Evolutionary conservation across 2,113 vertebrate genomes (phyloP), one percentile per base, ranked within the genome.

Genomic region (Puffinus mauretanicus): DNA sequence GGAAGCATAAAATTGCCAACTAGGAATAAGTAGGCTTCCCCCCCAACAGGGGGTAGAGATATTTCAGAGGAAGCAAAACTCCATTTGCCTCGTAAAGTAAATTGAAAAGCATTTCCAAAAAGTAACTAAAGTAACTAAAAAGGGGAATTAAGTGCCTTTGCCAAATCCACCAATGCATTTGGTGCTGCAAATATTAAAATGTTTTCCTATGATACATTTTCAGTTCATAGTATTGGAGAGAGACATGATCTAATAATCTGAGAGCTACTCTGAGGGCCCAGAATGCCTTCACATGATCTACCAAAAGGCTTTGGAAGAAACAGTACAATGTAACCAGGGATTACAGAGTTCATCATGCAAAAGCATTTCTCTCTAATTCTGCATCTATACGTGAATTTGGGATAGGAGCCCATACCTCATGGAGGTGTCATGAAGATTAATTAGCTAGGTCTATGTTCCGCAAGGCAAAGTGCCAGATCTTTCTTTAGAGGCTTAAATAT

Each of bases 381-480:
- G 73, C 61, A 82, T 89, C 86, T 95, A 44, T 82, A 62, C 94
- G 77, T 93, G 91, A 84, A 89, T 89, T 91, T 66, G 58, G 54
- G 72, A 49, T 58, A 76, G 46, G 58, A 89, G 44, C 88, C 61
- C 81, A 47, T 92, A 79, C 29, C 61, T 95, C 13, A 2, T 61
- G 44, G 57, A 72, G 49, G 27, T 87, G 42, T 79, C 54, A 44
- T 66, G 54, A 94, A 95, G 65, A 95, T 92, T 92, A 84, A 92
- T 95, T 93, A 88, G 54, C 46, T 80, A 77, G 34, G 13, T 77
- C 55, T 88, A 1, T 57, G 18, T 82, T 92, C 64, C 44, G 40
- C 27, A 29, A 13, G 9, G 32, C 76, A 81, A 83, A 84, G 26
- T 81, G 52, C 19, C 61, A 94, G 27, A 72, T 82, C 49, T 82